phyloP scores from a whole-genome alignment of 2,113 vertebrate genomes.

The Antigone vipio region DNA sequence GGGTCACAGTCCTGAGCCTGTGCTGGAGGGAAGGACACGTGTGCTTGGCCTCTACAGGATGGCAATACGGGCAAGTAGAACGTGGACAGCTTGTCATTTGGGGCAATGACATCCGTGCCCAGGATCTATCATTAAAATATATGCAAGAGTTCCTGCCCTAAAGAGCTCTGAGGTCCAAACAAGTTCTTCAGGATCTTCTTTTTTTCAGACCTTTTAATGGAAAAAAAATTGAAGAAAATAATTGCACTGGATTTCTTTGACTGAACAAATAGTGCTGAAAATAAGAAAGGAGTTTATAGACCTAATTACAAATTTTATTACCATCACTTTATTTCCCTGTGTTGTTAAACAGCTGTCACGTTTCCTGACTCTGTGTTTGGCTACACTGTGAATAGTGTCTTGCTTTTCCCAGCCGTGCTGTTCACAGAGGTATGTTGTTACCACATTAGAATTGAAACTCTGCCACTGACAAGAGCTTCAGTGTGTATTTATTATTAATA shows the following conservation, averaged over 20 bases:
- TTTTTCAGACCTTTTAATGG: background rate
- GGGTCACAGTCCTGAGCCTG: background rate
- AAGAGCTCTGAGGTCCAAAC: background rate
- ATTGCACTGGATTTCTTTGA: background rate
- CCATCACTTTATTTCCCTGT: background rate
- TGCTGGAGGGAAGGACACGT: accelerated
- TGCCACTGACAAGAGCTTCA: background rate
- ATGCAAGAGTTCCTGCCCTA: background rate
- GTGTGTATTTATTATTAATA: conserved; percentile 45
- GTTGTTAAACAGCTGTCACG: background rate
- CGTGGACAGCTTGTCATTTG: background rate
- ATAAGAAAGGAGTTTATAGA: background rate
- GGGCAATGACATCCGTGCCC: background rate
- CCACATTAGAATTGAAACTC: conserved; percentile 2
- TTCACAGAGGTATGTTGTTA: background rate
- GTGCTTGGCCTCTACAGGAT: background rate
- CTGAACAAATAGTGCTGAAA: background rate
- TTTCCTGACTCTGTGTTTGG: background rate
- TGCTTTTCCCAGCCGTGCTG: background rate
- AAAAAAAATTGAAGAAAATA: background rate
- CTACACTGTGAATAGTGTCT: background rate
- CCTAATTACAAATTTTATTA: background rate
- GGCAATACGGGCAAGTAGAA: background rate
- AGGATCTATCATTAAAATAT: background rate
- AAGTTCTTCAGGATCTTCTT: background rate